Evolutionary conservation across 2,888 invertebrate genomes (phyloP), one percentile per base, ranked within the genome.

Genomic region (Ypsolopha sequella): DNA sequence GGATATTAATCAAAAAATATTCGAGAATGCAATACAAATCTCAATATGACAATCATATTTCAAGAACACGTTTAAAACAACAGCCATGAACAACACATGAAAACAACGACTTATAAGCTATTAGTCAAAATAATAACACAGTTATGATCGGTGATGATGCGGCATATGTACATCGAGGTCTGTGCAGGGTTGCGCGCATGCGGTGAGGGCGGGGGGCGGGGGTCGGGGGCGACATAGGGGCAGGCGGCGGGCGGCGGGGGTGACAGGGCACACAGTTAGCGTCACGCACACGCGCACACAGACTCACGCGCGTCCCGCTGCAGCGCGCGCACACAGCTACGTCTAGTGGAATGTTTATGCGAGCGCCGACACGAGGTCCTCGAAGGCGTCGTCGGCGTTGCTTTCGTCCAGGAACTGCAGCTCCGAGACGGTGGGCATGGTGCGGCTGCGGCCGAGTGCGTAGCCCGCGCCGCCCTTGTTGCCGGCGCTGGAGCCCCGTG

Each of bases 371-470:
- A 95, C 94, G 64, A 96, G 89, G 79, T 93, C 92, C 75, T 96
- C 95, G 87, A 96, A 96, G 61, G 94, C 94, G 85, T 92, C 92
- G 73, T 96, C 96, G 55, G 95, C 93, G 81, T 95, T 94, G 79
- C 88, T 91, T 76, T 93, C 94, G 77, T 93, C 94, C 68, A 91
- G 87, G 70, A 89, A 80, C 68, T 89, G 79, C 71, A 90, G 71
- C 74, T 91, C 89, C 51, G 91, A 85, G 58, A 93, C 90, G 57
- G 92, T 90, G 7, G 93, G 93, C 89, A 94, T 89, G 39, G 94
- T 94, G 66, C 91, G 90, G 75, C 93, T 94, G 64, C 93, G 90
- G 55, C 90, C 88, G 62, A 94, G 76, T 52, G 89, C 88, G 60
- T 88, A 87, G 39, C 78, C 70, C 59, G 78, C 58, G 57, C 53